Conservation (phyloP, 2,113 vertebrate genomes). For the Limnothrissa miodon region DNA sequence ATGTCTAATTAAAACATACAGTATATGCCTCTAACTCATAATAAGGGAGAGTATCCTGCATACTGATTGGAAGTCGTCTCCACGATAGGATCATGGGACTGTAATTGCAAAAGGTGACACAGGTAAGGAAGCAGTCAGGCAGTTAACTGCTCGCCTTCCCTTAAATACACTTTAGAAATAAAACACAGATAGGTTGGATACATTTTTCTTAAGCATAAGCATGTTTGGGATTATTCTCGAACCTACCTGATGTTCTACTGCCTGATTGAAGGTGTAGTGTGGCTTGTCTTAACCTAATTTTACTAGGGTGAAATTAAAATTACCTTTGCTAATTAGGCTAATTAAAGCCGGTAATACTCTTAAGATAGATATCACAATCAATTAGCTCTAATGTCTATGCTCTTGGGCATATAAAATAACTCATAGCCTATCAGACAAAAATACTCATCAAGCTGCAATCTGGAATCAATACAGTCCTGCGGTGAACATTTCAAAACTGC, state of each 20-base stretch:
- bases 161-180: not conserved
- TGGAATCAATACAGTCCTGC: not conserved
- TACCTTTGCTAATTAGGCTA: slow-evolving; percentile 50
- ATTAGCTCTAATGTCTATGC: not conserved
- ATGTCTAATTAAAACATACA: slow-evolving; percentile 86
- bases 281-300: slow-evolving; percentile 50
- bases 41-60: slow-evolving; percentile 74
- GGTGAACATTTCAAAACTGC: too few species aligned
- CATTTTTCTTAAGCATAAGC: too few species aligned
- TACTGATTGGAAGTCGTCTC: slow-evolving; percentile 61
- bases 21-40: slow-evolving; percentile 79
- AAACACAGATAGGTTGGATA: too few species aligned
- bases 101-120: not conserved
- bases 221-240: not conserved
- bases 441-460: not conserved
- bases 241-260: not conserved
- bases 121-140: not conserved
- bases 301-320: slow-evolving; percentile 37
- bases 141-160: not conserved
- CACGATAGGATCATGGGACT: not conserved
- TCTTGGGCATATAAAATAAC: slow-evolving; percentile 1
- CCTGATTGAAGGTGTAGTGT: slow-evolving; percentile 18
- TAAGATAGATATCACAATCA: slow-evolving; percentile 16
- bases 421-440: not conserved
- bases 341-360: slow-evolving; percentile 48